Percentiles rank a stretch among this genome's conserved stretches.
These are phyloP conservation scores for Idris sp. DNA, from an alignment of 1,140 invertebrate species.

Conservation along the genomic window DNA sequence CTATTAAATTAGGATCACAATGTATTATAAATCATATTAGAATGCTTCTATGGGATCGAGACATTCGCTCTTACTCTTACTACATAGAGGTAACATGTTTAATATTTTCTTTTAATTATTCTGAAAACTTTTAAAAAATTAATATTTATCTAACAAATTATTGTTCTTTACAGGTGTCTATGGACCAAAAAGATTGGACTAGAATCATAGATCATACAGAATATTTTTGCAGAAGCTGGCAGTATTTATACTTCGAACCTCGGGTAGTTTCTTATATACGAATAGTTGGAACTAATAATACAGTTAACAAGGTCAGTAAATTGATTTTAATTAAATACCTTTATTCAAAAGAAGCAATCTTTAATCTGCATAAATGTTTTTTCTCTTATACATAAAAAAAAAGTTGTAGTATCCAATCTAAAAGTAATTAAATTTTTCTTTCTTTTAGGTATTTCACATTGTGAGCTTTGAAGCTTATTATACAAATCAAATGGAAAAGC, in stretches of 20 bases:
- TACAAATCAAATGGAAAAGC: conserved; percentile 85
- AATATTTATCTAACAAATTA: not conserved
- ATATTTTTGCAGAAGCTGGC: conserved; percentile 97
- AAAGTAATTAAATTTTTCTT: conserved; percentile 15
- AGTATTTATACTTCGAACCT: conserved; percentile 94
- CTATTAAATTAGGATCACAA: conserved; percentile 90
- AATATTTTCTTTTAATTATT: not conserved
- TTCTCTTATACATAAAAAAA: conserved; percentile 7
- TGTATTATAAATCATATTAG: conserved; percentile 96
- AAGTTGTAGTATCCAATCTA: no score
- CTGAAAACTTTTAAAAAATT: not conserved
- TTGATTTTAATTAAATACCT: no score
- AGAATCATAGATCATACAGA: conserved; percentile 93
- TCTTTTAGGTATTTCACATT: conserved; percentile 90
- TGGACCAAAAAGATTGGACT: conserved; percentile 97
- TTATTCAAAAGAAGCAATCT: no score
- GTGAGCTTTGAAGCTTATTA: conserved; percentile 94
- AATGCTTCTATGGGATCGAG: conserved; percentile 96
- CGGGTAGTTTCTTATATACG: conserved; percentile 93
- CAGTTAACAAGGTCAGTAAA: conserved; percentile 95
- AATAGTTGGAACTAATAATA: conserved; percentile 96
- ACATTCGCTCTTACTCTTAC: conserved; percentile 96
- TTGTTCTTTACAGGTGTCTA: conserved; percentile 83
- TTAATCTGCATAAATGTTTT: conserved; percentile 4
- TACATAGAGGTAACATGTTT: conserved; percentile 86